Percentiles rank a stretch among this genome's conserved stretches.
Evolutionary conservation across 2,797 vertebrate species (phyloP).

Genomic region (Argya squamiceps): DNA sequence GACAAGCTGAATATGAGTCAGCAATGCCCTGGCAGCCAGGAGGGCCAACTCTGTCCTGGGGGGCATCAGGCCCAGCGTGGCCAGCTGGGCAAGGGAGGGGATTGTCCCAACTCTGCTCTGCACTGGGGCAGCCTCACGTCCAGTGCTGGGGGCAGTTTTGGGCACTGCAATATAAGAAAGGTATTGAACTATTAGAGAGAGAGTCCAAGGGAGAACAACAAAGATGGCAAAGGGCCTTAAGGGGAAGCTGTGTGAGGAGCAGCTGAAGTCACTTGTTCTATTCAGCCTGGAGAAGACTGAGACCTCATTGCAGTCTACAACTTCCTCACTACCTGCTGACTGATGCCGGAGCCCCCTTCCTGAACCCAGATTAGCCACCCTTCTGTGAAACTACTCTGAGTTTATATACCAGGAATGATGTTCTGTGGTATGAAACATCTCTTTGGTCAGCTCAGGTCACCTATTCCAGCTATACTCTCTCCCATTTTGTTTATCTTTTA

Average conservation of each 20-base stretch:
- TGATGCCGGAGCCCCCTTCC: neutral
- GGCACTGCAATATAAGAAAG: neutral
- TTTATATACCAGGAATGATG: neutral
- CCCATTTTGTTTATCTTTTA: neutral
- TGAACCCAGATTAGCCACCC: neutral
- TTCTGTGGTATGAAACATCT: neutral
- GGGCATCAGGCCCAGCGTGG: accelerated
- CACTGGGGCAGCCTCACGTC: accelerated
- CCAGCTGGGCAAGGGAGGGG: accelerated
- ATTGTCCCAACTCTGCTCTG: neutral
- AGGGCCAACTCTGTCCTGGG: accelerated
- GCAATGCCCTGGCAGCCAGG: neutral
- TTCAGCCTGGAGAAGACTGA: neutral
- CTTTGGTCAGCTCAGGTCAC: neutral
- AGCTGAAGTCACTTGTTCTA: neutral
- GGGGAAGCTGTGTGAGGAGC: accelerated
- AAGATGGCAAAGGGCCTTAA: neutral
- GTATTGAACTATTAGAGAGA: neutral
- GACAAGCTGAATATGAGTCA: accelerated
- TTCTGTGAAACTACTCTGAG: neutral
- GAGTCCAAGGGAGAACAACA: neutral
- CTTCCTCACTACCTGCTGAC: neutral
- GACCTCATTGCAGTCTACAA: neutral
- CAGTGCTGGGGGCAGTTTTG: accelerated
- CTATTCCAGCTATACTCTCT: neutral